These are phyloP conservation scores for Scophthalmus maximus DNA, from an alignment of 2,113 vertebrate species.

Conservation along the genomic window DNA sequence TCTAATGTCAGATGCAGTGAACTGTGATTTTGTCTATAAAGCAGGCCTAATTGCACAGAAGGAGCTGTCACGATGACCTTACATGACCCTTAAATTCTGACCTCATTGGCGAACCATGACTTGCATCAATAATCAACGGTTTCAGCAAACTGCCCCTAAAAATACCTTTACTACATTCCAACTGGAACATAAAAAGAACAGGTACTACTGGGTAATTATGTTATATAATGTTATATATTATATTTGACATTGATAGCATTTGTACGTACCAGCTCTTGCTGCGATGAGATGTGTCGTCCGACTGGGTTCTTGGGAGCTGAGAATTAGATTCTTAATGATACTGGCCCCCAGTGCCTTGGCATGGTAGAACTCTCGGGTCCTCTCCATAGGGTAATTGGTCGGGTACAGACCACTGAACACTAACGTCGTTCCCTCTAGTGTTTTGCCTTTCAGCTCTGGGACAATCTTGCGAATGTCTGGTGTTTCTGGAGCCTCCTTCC, in stretches of 20 bases:
- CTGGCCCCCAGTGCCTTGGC: slow-evolving; percentile 92
- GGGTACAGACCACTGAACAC: slow-evolving; percentile 96
- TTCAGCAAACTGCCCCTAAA: background rate
- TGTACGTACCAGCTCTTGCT: slow-evolving; percentile 88
- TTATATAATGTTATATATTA: background rate
- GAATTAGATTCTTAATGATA: slow-evolving; percentile 86
- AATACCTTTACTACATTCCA: too few relatives aligned
- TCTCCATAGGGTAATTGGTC: slow-evolving; percentile 94
- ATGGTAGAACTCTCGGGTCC: slow-evolving; percentile 94
- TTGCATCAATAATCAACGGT: too few relatives aligned
- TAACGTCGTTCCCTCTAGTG: slow-evolving; percentile 87
- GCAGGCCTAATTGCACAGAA: too few relatives aligned
- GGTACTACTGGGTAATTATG: background rate
- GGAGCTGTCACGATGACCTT: too few relatives aligned
- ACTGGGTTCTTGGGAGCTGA: slow-evolving; percentile 85
- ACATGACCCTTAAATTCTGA: too few relatives aligned
- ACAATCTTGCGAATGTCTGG: slow-evolving; percentile 95
- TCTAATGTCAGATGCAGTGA: too few relatives aligned
- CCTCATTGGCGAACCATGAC: too few relatives aligned
- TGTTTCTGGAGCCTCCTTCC: slow-evolving; percentile 81
- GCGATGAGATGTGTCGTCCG: slow-evolving; percentile 93
- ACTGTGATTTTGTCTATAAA: too few relatives aligned
- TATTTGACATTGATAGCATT: background rate
- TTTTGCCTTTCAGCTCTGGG: slow-evolving; percentile 91
- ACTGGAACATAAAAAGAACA: too few relatives aligned